These are phyloP conservation scores for Glyptemys insculpta DNA, from an alignment of 2,797 vertebrate species.

Conservation along the genomic window DNA sequence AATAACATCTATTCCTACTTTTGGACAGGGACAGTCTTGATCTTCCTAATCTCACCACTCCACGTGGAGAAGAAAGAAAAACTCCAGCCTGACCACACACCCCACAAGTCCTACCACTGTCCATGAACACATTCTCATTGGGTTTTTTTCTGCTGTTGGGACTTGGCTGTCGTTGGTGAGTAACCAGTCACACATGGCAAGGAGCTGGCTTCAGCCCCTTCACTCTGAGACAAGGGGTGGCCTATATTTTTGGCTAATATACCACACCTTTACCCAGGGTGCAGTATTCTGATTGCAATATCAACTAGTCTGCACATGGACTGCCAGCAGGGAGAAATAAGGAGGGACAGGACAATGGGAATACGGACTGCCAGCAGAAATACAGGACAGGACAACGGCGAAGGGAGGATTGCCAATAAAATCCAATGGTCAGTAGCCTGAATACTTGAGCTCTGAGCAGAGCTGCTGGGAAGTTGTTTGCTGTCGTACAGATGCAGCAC, in stretches of 20 bases:
- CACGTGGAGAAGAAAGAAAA: background rate
- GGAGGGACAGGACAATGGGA: accelerated
- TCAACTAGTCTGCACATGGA: accelerated
- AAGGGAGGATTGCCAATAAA: accelerated
- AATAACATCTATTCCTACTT: background rate
- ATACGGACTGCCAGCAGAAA: accelerated
- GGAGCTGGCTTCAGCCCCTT: background rate
- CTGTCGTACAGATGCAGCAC: too few species aligned
- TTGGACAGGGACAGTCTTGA: background rate
- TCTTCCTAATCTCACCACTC: background rate
- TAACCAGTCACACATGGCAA: accelerated
- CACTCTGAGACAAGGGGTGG: accelerated
- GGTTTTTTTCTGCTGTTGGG: background rate
- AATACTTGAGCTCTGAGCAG: accelerated
- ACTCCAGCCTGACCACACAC: background rate
- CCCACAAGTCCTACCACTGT: background rate
- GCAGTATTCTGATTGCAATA: background rate
- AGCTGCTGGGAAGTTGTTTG: background rate
- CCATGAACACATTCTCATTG: background rate
- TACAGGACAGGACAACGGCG: accelerated
- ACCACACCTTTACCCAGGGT: background rate
- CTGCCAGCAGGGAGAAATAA: background rate
- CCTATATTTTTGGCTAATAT: accelerated
- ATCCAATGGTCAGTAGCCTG: background rate
- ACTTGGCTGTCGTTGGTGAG: too few species aligned